Evolutionary conservation across 2,113 vertebrate genomes (phyloP).

Genomic region (Phrynosoma blainvillii): DNA sequence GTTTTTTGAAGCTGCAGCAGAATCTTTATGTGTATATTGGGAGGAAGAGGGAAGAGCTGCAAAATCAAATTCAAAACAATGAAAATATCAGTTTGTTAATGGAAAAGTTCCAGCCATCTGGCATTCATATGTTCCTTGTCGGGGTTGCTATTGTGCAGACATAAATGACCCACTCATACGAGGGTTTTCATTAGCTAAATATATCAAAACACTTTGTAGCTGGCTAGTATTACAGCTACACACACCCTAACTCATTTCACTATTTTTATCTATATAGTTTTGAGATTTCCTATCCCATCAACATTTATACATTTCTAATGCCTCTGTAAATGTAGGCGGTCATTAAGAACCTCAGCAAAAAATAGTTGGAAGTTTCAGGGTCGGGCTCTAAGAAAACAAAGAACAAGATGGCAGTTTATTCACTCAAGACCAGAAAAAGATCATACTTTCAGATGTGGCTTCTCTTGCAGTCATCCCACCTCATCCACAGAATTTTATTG

Average conservation of each 20-base stretch:
- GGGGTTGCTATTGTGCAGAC: constrained; percentile 66
- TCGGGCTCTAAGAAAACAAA: constrained; percentile 15
- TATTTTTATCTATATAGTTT: constrained; percentile 38
- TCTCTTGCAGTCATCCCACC: neutral
- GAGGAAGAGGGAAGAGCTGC: constrained; percentile 61
- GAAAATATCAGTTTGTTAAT: constrained; percentile 77
- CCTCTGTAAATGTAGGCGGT: neutral
- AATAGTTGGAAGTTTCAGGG: neutral
- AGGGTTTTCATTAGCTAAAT: constrained; percentile 72
- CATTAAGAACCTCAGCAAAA: neutral
- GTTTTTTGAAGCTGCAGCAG: constrained; percentile 69
- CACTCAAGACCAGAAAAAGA: neutral
- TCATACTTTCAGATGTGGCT: neutral
- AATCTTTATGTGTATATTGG: constrained; percentile 54
- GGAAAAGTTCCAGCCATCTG: constrained; percentile 80
- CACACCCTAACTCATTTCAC: constrained; percentile 9
- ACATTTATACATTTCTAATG: neutral
- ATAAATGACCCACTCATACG: constrained; percentile 73
- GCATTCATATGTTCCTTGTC: constrained; percentile 76
- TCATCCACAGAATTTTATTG: neutral
- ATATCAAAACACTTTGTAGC: constrained; percentile 61
- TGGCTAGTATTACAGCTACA: constrained; percentile 59
- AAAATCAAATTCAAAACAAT: constrained; percentile 78
- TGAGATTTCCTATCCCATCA: neutral
- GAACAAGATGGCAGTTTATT: constrained; percentile 21